Conservation (phyloP, 2,113 vertebrate genomes). For the Pseudorhombus dupliciocellatus region DNA sequence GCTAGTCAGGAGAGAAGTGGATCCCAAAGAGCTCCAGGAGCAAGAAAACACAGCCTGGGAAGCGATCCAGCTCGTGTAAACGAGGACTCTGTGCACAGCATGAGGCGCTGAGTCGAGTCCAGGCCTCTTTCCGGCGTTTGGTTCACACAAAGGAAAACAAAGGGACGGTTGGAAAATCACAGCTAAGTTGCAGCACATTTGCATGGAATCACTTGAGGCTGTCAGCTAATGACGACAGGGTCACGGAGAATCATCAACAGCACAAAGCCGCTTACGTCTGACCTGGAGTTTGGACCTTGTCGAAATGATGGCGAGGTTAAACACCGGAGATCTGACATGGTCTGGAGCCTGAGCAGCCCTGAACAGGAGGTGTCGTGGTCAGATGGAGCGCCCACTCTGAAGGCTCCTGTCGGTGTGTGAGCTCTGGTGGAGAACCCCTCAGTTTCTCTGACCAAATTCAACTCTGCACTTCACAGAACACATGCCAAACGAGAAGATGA, state of each 20-base stretch:
- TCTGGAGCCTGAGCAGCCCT: background rate
- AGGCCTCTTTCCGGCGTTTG: slow-evolving; percentile 28
- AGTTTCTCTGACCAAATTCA: too few relatives aligned
- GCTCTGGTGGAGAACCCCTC: too few relatives aligned
- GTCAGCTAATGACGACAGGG: slow-evolving; percentile 25
- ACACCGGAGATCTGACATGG: background rate
- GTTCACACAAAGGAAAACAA: slow-evolving; percentile 2
- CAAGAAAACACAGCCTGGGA: slow-evolving; percentile 53
- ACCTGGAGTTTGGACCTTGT: background rate
- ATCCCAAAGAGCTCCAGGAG: slow-evolving; percentile 33
- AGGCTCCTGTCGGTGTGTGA: background rate
- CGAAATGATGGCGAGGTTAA: slow-evolving; percentile 7
- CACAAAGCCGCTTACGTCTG: background rate
- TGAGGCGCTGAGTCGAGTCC: slow-evolving; percentile 37
- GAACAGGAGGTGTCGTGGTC: background rate
- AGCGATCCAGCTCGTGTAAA: slow-evolving; percentile 36
- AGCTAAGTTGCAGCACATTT: slow-evolving; percentile 9
- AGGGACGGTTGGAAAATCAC: slow-evolving; percentile 4
- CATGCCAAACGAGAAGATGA: too few relatives aligned
- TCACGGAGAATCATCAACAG: slow-evolving; percentile 20
- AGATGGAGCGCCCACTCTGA: background rate
- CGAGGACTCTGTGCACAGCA: slow-evolving; percentile 32
- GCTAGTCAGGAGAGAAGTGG: slow-evolving; percentile 35
- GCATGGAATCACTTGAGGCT: slow-evolving; percentile 11
- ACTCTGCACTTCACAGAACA: too few relatives aligned